Evolutionary conservation across 2,113 vertebrate species (phyloP), one percentile per base, ranked within the genome.

Genomic region (Geothlypis trichas): DNA sequence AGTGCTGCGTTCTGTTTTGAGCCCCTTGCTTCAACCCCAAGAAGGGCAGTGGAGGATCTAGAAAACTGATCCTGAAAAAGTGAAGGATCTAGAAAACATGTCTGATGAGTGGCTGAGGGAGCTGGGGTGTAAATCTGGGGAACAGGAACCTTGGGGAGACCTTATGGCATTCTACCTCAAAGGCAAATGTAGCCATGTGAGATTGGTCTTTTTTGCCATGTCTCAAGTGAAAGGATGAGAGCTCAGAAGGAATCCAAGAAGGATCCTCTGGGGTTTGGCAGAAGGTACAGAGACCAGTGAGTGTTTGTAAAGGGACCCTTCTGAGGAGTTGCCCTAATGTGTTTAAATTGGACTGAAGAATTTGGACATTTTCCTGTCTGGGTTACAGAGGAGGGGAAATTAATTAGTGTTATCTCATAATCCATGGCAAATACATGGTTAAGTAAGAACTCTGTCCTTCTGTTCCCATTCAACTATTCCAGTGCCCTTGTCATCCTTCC

Each of bases 401-500:
- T 30, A 86, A 77, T 14, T 62, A 23, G 19, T 68, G 81, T 71
- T 84, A 51, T 31, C 33, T 86, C 72, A 52, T 4, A 27, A 42
- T 62, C 27, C 1, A 4, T 81, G 89, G 76, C 73, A 90, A 89
- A 75, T 11, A 72, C 30, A 46, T 33, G 27, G 86, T 93, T 95
- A 95, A 93, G 23, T 22, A 76, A 67, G 69, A 84, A 3, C 37
- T 44, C 47, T 42, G 52, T 33, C 83, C 57, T 89, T 77, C 72
- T 86, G 55, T 81, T 90, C 59, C 28, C 89, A 89, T 92, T 75
- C 73, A 81, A 0, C 52, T 65, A 7, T 92, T 92, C 87, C 73
- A 80, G 76, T 95, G 76, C 68, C 73, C 9, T 4, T 92, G 73
- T 92, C 79, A 78, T 90, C 52, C 31, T 69, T 87, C 85, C 44